A percentile compares a stretch with the other conserved stretches of the same genome.
phyloP scores from a whole-genome alignment of 2,888 invertebrate species.

The Liopterus haemorrhoidalis region DNA sequence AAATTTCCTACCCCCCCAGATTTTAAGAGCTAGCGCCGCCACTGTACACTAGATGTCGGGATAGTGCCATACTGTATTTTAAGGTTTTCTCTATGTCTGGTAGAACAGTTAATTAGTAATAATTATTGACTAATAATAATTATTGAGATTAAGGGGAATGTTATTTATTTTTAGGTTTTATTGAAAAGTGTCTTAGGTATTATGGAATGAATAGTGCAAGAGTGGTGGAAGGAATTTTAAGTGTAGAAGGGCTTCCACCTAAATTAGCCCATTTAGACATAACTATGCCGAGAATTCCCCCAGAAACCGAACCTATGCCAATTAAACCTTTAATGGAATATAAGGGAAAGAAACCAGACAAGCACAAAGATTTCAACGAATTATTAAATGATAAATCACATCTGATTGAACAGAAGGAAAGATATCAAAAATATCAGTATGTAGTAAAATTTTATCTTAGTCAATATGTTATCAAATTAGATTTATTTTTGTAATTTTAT shows the following conservation, averaged over 20 bases:
- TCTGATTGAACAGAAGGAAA: slow-evolving; percentile 49
- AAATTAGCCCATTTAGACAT: slow-evolving; percentile 45
- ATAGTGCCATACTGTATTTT: background rate
- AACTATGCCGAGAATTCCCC: slow-evolving; percentile 57
- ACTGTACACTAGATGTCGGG: too few relatives aligned
- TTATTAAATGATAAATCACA: slow-evolving; percentile 66
- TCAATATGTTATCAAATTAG: slow-evolving; percentile 6
- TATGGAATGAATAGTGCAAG: slow-evolving; percentile 69
- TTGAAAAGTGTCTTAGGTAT: slow-evolving; percentile 67
- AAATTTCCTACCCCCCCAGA: too few relatives aligned
- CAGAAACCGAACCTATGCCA: slow-evolving; percentile 46
- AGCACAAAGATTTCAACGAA: slow-evolving; percentile 11
- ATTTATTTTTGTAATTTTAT: background rate
- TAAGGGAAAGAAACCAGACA: slow-evolving; percentile 55
- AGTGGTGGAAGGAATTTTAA: slow-evolving; percentile 76
- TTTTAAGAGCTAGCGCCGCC: too few relatives aligned
- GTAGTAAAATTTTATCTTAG: slow-evolving; percentile 33
- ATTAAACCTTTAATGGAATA: slow-evolving; percentile 39
- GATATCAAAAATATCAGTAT: slow-evolving; percentile 56
- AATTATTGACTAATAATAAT: slow-evolving; percentile 43
- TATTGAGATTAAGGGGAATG: too few relatives aligned
- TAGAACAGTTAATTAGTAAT: slow-evolving; percentile 37
- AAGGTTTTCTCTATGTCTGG: slow-evolving; percentile 39
- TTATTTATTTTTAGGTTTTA: slow-evolving; percentile 44
- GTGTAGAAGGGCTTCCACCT: slow-evolving; percentile 64